Evolutionary conservation across 37 sponge, comb jelly and placozoan genomes (phyloP).

Genomic region (Agelas oroides): DNA sequence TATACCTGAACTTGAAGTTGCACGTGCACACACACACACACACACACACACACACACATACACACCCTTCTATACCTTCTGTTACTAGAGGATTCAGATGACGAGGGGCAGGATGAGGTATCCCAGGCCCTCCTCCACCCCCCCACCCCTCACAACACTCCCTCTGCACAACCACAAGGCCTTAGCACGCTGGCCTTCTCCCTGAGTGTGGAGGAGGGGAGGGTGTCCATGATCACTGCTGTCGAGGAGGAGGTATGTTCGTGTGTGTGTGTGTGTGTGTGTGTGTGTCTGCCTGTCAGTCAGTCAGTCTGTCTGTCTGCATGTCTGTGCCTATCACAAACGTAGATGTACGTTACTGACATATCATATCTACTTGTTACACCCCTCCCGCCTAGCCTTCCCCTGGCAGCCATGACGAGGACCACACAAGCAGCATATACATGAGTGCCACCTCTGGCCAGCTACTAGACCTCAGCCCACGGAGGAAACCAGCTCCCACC

Average conservation of each 20-base stretch:
- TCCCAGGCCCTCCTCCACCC: neutral
- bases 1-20: too few species aligned
- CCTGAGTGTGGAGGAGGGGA: conserved; percentile 29
- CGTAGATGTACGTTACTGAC: too few species aligned
- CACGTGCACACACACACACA: too few species aligned
- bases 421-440: conserved; percentile 1
- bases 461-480: conserved; percentile 58
- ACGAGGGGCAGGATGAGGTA: conserved; percentile 30
- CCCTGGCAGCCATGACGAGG: neutral
- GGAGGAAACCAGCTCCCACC: neutral
- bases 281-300: too few species aligned
- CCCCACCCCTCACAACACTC: too few species aligned
- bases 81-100: conserved; percentile 41
- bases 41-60: neutral
- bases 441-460: conserved; percentile 15
- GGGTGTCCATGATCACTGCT: conserved; percentile 46
- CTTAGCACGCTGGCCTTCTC: conserved; percentile 37
- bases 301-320: too few species aligned
- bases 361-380: too few species aligned
- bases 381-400: too few species aligned
- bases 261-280: conserved; percentile 37
- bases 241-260: conserved; percentile 21
- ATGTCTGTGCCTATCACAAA: too few species aligned
- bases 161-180: neutral
- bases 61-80: neutral